These are phyloP conservation scores for Hippopotamus amphibius DNA, from an alignment of 2,113 vertebrate species.

Conservation along the genomic window DNA sequence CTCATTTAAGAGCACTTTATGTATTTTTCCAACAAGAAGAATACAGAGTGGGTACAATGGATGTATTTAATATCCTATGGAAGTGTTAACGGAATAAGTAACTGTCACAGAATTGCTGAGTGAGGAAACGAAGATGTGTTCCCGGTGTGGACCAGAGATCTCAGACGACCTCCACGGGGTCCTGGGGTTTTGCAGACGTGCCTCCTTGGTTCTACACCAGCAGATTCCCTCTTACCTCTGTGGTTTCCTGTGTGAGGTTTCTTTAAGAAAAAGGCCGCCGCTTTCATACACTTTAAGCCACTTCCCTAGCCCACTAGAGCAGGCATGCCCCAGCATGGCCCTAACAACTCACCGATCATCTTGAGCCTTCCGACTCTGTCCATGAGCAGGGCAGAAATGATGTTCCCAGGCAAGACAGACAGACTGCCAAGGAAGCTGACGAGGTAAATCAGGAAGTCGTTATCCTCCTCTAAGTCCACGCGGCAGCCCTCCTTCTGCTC, in stretches of 20 bases:
- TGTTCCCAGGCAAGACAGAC: conserved; percentile 96
- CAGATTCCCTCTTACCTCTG: not conserved
- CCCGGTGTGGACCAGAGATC: not conserved
- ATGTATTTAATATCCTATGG: not conserved
- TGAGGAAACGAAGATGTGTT: not conserved
- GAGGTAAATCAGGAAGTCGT: conserved; percentile 97
- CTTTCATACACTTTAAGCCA: not conserved
- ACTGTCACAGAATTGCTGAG: not conserved
- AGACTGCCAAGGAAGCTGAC: conserved; percentile 98
- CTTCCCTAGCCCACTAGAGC: accelerated
- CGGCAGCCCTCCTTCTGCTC: conserved; percentile 95
- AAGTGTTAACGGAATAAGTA: not conserved
- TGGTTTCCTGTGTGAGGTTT: not conserved
- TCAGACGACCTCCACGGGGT: not conserved
- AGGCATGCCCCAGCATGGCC: accelerated
- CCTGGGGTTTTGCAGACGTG: accelerated
- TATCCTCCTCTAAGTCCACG: conserved; percentile 95
- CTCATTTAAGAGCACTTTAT: not conserved
- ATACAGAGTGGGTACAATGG: not conserved
- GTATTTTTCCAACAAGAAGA: not conserved
- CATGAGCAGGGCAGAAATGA: conserved; percentile 97
- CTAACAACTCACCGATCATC: conserved; percentile 92
- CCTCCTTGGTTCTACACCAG: not conserved
- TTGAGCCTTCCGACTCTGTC: conserved; percentile 96
- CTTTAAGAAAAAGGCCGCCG: not conserved